Evolutionary conservation across 2,888 invertebrate genomes (phyloP).

Genomic region (Andrena bicolor): DNA sequence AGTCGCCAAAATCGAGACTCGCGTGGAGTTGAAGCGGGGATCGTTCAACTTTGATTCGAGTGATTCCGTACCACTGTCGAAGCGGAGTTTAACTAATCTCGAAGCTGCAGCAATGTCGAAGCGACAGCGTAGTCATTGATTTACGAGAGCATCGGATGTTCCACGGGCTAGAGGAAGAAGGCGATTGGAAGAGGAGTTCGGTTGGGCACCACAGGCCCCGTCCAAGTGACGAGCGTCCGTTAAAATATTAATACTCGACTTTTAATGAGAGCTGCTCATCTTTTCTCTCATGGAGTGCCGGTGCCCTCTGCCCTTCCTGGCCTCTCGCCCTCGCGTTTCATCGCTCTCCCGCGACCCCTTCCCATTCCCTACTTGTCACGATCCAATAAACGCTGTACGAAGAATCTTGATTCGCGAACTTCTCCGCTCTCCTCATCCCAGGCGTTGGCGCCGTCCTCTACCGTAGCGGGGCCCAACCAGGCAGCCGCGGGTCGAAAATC

Average conservation of each 20-base stretch:
- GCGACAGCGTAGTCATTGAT: neutral
- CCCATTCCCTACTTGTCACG: slow-evolving; percentile 62
- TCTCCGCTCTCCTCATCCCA: slow-evolving; percentile 6
- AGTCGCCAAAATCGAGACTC: neutral
- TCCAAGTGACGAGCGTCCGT: slow-evolving; percentile 72
- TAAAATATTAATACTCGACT: slow-evolving; percentile 80
- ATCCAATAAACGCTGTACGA: slow-evolving; percentile 71
- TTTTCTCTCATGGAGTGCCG: slow-evolving; percentile 71
- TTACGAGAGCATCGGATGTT: neutral
- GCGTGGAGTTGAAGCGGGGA: neutral
- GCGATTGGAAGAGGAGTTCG: slow-evolving; percentile 35
- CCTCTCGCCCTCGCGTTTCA: slow-evolving; percentile 36
- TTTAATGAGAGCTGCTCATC: slow-evolving; percentile 78
- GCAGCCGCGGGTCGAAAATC: slow-evolving; percentile 50
- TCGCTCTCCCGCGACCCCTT: slow-evolving; percentile 28
- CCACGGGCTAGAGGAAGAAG: neutral
- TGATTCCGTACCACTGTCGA: neutral
- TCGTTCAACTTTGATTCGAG: neutral
- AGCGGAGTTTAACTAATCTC: neutral
- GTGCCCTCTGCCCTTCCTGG: slow-evolving; percentile 62
- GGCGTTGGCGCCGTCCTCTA: slow-evolving; percentile 12
- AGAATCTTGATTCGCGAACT: slow-evolving; percentile 68
- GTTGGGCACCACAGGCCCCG: slow-evolving; percentile 71
- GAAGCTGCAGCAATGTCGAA: neutral
- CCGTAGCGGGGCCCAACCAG: slow-evolving; percentile 25